Conservation (phyloP, 2,797 vertebrate species). For the Gadopsis bispinosus region DNA sequence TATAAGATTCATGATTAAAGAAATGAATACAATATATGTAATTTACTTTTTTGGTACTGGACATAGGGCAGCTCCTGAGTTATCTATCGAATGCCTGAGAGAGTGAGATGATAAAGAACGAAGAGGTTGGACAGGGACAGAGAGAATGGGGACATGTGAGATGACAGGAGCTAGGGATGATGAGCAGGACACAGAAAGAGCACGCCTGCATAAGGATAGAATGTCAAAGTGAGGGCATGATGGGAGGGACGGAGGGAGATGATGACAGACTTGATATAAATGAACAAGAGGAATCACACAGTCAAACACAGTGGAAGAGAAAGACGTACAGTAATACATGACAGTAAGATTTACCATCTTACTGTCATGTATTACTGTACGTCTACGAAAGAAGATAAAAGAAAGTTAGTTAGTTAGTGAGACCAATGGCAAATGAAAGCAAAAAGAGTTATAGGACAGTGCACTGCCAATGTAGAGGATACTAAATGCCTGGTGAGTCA, state of each 20-base stretch:
- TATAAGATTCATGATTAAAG: constrained; percentile 6
- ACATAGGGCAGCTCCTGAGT: constrained; percentile 26
- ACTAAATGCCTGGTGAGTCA: constrained; percentile 17
- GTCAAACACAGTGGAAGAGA: constrained; percentile 34
- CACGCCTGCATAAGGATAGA: constrained; percentile 41
- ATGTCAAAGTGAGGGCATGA: constrained; percentile 51
- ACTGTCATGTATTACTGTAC: too few relatives aligned
- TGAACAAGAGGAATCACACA: constrained; percentile 43
- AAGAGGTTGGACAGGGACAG: constrained; percentile 42
- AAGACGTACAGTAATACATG: constrained; percentile 19
- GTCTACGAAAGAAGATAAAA: not conserved
- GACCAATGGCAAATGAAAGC: not conserved
- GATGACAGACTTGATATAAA: constrained; percentile 48
- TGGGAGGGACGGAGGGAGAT: constrained; percentile 9
- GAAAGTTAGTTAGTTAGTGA: not conserved
- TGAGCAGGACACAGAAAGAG: constrained; percentile 51
- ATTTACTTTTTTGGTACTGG: constrained; percentile 23
- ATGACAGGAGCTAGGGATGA: constrained; percentile 53
- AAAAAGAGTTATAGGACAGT: constrained; percentile 6
- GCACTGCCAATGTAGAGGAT: not conserved
- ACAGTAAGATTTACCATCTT: not conserved
- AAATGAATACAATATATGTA: not conserved
- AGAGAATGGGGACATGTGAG: constrained; percentile 55
- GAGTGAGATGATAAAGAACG: constrained; percentile 26
- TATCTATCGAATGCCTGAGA: constrained; percentile 22